Conservation (phyloP, 1,140 invertebrate species). For the Drusus annulatus region DNA sequence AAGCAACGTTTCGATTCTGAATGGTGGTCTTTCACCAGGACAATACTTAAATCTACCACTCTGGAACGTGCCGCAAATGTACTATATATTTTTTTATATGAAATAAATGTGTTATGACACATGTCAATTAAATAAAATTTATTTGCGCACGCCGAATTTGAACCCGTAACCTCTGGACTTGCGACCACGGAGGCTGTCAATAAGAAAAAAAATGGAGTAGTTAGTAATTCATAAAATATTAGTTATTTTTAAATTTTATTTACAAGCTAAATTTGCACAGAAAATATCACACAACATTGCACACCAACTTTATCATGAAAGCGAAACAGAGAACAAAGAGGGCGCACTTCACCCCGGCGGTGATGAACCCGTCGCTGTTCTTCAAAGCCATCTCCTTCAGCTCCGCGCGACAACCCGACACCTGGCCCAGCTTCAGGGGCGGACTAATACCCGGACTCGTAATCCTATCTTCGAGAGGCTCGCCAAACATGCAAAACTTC, state of each 20-base stretch:
- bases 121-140: no score
- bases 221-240: no score
- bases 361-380: conserved; percentile 50
- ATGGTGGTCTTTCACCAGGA: no score
- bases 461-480: conserved; percentile 73
- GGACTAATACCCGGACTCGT: conserved; percentile 68
- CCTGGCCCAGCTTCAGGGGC: conserved; percentile 69
- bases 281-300: conserved; percentile 30
- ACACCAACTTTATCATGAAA: conserved; percentile 16
- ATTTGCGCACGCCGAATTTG: no score
- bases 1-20: no score
- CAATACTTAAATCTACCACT: no score
- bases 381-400: neutral
- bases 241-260: conserved; percentile 8
- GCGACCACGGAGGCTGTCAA: no score
- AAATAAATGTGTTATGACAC: no score
- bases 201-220: no score
- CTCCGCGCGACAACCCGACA: conserved; percentile 65
- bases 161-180: no score
- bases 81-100: no score
- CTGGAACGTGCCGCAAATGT: no score
- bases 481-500: conserved; percentile 91
- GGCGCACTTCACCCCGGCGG: conserved; percentile 34
- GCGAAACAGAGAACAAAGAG: conserved; percentile 47
- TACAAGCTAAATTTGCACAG: conserved; percentile 9